A percentile compares a stretch with the other conserved stretches of the same genome.
Conservation (phyloP, 1,140 invertebrate species). For the Philotrypesis tridentata region DNA sequence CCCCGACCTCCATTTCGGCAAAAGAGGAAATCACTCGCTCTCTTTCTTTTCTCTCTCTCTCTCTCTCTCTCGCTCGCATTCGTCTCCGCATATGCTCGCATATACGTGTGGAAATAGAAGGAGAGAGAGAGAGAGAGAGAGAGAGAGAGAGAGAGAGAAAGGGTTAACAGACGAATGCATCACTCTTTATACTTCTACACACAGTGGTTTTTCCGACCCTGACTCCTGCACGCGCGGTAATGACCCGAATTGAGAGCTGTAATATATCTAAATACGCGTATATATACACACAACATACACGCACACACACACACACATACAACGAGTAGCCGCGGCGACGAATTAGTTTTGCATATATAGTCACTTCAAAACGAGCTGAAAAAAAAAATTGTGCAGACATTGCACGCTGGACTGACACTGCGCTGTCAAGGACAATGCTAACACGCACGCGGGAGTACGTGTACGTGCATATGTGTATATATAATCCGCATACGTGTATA, state of each 20-base stretch:
- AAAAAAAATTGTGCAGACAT: constrained; percentile 52
- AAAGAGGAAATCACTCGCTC: constrained; percentile 65
- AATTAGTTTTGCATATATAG: constrained; percentile 35
- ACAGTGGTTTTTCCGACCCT: constrained; percentile 52
- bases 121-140: constrained; percentile 39
- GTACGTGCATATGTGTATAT: neutral
- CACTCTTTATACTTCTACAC: neutral
- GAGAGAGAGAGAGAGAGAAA: neutral
- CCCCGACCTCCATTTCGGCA: constrained; percentile 67
- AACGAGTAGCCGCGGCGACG: neutral
- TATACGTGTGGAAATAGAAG: no score
- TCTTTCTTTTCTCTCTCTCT: no score
- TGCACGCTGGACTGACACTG: constrained; percentile 56
- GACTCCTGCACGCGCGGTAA: constrained; percentile 59
- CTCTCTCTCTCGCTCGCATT: constrained; percentile 42
- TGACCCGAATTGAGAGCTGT: constrained; percentile 60
- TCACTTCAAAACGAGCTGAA: constrained; percentile 51
- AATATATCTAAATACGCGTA: constrained; percentile 37
- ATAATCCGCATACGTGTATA: neutral
- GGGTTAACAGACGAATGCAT: neutral
- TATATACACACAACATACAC: no score
- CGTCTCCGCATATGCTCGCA: constrained; percentile 60
- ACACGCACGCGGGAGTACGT: neutral
- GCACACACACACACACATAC: no score
- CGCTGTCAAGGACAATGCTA: constrained; percentile 52